These are phyloP conservation scores for Plectropomus leopardus DNA, from an alignment of 2,113 vertebrate genomes.

Conservation along the genomic window DNA sequence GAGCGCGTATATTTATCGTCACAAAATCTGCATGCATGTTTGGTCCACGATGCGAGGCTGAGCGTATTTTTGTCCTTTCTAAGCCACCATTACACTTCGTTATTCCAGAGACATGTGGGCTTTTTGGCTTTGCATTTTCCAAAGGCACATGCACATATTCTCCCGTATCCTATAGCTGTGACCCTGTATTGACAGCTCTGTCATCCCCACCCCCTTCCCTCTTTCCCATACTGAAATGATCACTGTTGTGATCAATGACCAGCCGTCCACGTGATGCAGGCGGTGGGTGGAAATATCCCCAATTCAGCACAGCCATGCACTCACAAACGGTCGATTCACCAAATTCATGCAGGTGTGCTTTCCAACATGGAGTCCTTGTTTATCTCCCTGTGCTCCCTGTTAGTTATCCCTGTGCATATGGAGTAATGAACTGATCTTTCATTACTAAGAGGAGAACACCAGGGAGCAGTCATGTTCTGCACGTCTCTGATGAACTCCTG, in stretches of 20 bases:
- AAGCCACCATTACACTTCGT: constrained; percentile 28
- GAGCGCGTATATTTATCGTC: constrained; percentile 31
- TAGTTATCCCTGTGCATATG: constrained; percentile 58
- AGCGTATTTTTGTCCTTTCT: constrained; percentile 41
- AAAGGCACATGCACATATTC: constrained; percentile 25
- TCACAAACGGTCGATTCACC: constrained; percentile 12
- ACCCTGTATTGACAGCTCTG: constrained; percentile 53
- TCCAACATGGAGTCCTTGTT: constrained; percentile 52
- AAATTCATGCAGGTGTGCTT: constrained; percentile 59
- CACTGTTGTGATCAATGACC: constrained; percentile 71
- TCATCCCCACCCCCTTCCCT: constrained; percentile 12
- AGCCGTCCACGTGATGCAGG: constrained; percentile 61
- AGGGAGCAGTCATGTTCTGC: constrained; percentile 57
- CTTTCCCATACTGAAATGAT: constrained; percentile 36
- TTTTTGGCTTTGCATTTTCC: constrained; percentile 23
- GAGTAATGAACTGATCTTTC: constrained; percentile 71
- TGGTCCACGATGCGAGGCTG: constrained; percentile 37
- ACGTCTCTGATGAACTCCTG: constrained; percentile 41
- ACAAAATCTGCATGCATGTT: constrained; percentile 50
- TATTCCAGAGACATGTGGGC: constrained; percentile 19
- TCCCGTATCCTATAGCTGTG: neutral
- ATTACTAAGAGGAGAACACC: constrained; percentile 64
- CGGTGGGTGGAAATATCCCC: constrained; percentile 52
- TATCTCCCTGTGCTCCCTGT: constrained; percentile 44
- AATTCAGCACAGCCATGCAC: constrained; percentile 41